phyloP scores from a whole-genome alignment of 1,140 invertebrate species.

The Caenorhabditis brenneri region DNA sequence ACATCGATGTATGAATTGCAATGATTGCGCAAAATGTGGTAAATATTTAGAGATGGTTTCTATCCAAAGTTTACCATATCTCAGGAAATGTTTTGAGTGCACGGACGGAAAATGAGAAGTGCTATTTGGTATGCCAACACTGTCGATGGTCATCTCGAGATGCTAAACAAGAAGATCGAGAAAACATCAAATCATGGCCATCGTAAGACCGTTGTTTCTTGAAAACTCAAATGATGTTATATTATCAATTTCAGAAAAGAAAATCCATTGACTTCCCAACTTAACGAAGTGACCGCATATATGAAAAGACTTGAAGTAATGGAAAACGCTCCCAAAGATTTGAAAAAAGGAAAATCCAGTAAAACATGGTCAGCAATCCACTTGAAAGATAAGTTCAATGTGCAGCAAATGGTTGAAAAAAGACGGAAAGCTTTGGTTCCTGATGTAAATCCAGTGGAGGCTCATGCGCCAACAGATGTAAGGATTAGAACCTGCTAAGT shows the following conservation, averaged over 20 bases:
- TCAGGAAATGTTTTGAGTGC: slow-evolving; percentile 25
- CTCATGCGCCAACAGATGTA: slow-evolving; percentile 7
- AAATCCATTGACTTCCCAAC: not conserved
- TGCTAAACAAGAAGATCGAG: slow-evolving; percentile 10
- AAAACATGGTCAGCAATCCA: slow-evolving; percentile 6
- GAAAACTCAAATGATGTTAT: not conserved
- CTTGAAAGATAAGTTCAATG: slow-evolving; percentile 6
- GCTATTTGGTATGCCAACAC: not conserved
- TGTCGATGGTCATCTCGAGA: slow-evolving; percentile 7
- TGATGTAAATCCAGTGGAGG: not conserved
- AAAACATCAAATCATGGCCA: not conserved
- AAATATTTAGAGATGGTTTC: not conserved
- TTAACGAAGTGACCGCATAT: not conserved
- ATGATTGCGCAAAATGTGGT: slow-evolving; percentile 25
- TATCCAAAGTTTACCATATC: too few species aligned
- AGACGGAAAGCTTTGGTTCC: not conserved
- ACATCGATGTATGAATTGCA: slow-evolving; percentile 9
- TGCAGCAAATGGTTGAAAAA: slow-evolving; percentile 28
- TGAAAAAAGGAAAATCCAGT: not conserved
- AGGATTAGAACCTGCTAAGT: not conserved
- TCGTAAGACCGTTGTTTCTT: not conserved
- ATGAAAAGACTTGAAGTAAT: slow-evolving; percentile 8
- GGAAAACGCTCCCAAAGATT: slow-evolving; percentile 26
- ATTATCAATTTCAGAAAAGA: not conserved
- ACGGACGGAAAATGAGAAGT: not conserved